These are phyloP conservation scores for Apocrypta bakeri DNA, from an alignment of 1,140 invertebrate species.

Conservation along the genomic window DNA sequence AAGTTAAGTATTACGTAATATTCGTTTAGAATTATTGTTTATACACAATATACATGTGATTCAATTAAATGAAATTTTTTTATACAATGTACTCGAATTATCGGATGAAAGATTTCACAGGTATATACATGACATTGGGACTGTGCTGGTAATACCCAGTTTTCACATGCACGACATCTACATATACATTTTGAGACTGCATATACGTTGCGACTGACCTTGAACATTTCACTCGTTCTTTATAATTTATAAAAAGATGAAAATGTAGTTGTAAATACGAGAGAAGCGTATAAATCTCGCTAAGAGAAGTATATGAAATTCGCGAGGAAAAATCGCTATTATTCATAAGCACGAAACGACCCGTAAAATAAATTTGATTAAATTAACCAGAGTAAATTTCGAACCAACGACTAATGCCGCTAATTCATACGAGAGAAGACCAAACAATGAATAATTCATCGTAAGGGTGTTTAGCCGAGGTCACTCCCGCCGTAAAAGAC, in stretches of 20 bases:
- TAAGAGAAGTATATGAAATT: not conserved
- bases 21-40: no score
- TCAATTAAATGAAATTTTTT: no score
- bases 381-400: not conserved
- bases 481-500: not conserved
- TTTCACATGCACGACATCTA: not conserved
- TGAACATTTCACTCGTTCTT: not conserved
- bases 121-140: no score
- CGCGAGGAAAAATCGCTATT: not conserved
- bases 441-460: not conserved
- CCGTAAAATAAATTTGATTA: not conserved
- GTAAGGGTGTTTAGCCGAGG: slow-evolving; percentile 4
- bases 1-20: no score
- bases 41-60: no score
- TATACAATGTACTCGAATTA: no score
- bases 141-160: not conserved
- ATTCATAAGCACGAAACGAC: not conserved
- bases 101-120: not conserved
- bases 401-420: not conserved
- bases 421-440: not conserved
- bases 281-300: not conserved
- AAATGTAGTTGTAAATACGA: not conserved
- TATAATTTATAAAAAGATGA: not conserved
- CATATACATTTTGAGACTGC: no score
- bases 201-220: not conserved